phyloP scores from a whole-genome alignment of 2,797 vertebrate genomes.

The Tympanoctomys barrerae region DNA sequence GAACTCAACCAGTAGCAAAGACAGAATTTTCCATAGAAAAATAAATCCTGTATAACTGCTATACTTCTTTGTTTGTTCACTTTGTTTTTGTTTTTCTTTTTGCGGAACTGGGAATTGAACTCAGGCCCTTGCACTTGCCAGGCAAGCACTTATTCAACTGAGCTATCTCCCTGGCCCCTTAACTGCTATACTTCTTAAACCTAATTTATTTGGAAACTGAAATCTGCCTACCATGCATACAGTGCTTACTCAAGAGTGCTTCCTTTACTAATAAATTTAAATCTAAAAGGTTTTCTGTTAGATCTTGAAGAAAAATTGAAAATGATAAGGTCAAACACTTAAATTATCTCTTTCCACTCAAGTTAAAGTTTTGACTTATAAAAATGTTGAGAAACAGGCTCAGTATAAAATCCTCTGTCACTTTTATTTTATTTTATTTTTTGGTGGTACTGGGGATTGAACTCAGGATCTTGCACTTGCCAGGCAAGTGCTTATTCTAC shows the following conservation, averaged over 20 bases:
- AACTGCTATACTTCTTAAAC: not conserved
- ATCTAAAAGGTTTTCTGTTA: too few relatives aligned
- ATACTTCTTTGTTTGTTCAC: too few relatives aligned
- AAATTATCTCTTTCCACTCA: not conserved
- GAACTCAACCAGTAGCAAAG: not conserved
- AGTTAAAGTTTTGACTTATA: not conserved
- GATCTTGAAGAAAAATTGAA: not conserved
- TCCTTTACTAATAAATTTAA: not conserved
- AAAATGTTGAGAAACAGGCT: too few relatives aligned
- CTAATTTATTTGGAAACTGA: not conserved
- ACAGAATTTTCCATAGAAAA: not conserved
- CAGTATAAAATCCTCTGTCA: accelerated
- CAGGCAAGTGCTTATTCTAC: too few relatives aligned
- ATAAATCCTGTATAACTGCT: not conserved
- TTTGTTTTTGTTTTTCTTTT: too few relatives aligned
- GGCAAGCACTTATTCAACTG: too few relatives aligned
- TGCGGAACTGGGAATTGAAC: too few relatives aligned
- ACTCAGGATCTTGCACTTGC: too few relatives aligned
- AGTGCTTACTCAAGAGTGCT: not conserved
- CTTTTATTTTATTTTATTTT: not conserved
- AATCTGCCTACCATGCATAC: too few relatives aligned
- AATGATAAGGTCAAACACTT: not conserved
- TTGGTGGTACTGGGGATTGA: too few relatives aligned
- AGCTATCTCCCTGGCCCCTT: too few relatives aligned
- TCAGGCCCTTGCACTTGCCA: too few relatives aligned